Evolutionary conservation across 2,113 vertebrate species (phyloP).

Genomic region (Alligator sinensis): DNA sequence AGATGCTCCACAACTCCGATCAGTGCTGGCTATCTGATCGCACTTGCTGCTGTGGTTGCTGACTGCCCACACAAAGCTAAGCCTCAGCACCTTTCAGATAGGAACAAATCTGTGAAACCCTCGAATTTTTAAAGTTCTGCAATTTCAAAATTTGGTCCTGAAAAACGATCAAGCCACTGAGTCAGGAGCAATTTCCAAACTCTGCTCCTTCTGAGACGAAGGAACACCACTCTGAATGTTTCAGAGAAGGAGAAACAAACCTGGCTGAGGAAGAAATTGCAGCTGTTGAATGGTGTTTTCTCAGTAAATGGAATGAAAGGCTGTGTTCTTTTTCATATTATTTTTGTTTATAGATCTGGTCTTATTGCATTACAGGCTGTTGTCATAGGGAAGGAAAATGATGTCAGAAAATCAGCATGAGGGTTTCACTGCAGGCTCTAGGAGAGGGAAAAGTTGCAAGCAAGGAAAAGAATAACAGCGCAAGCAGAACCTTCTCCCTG

Average conservation of each 20-base stretch:
- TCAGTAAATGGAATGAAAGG: neutral
- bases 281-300: neutral
- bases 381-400: neutral
- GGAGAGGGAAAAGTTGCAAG: too few species aligned
- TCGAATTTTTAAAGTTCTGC: constrained; percentile 34
- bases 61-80: neutral
- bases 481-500: too few species aligned
- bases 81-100: constrained; percentile 8
- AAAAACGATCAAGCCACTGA: constrained; percentile 3
- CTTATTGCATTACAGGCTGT: neutral
- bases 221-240: neutral
- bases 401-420: neutral
- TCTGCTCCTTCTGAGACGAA: neutral
- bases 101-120: constrained; percentile 14
- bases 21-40: constrained; percentile 39
- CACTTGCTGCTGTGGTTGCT: neutral
- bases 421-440: neutral
- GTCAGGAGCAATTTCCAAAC: neutral
- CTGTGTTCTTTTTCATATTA: neutral
- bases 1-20: constrained; percentile 51
- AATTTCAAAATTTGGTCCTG: neutral
- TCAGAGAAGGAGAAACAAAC: neutral
- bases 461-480: too few species aligned
- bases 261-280: neutral
- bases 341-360: neutral